Conservation (phyloP, 2,113 vertebrate genomes). For the Gorilla gorilla region DNA sequence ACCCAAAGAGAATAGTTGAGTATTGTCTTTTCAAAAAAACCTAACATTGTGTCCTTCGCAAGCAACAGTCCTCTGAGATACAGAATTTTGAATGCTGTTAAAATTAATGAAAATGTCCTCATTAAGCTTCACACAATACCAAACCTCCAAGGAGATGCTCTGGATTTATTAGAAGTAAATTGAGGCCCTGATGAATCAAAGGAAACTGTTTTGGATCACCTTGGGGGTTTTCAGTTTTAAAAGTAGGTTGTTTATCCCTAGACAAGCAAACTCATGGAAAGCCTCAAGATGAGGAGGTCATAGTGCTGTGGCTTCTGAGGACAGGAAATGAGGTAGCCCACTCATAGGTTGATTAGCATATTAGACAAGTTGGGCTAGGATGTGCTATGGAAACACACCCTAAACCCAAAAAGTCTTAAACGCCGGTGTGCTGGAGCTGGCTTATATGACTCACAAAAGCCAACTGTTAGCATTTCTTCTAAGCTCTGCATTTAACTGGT, state of each 20-base stretch:
- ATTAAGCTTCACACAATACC: neutral
- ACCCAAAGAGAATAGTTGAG: neutral
- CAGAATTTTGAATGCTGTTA: neutral
- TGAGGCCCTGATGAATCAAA: neutral
- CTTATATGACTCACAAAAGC: neutral
- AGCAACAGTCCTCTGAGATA: neutral
- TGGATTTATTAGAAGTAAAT: neutral
- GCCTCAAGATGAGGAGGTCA: neutral
- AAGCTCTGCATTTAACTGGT: neutral
- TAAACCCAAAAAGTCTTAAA: neutral
- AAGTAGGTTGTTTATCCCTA: neutral
- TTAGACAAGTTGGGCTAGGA: neutral
- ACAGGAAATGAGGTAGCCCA: fast-evolving
- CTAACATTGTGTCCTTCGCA: neutral
- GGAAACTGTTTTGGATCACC: neutral
- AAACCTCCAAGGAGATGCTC: neutral
- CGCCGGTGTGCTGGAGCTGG: neutral
- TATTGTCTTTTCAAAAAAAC: neutral
- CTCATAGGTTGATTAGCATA: fast-evolving
- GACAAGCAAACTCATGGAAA: too few species aligned
- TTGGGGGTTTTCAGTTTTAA: neutral
- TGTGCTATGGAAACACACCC: too few species aligned
- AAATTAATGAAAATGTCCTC: neutral
- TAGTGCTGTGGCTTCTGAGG: fast-evolving
- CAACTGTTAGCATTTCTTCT: neutral